These are phyloP conservation scores for Mythimna impura DNA, from an alignment of 2,888 invertebrate species.

Conservation along the genomic window DNA sequence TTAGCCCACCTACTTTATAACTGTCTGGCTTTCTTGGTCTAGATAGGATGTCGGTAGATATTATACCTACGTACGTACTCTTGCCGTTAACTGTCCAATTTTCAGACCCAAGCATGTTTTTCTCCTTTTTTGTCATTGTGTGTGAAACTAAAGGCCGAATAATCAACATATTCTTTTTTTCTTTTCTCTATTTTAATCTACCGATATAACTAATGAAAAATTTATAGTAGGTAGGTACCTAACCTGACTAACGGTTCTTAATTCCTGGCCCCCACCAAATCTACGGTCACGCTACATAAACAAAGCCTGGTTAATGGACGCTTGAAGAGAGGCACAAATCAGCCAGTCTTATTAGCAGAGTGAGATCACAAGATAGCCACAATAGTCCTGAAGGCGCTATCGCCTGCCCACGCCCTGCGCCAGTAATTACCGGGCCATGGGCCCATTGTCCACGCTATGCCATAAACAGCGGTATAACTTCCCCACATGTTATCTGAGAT, in stretches of 20 bases:
- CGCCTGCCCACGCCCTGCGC: conserved; percentile 56
- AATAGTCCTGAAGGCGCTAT: conserved; percentile 62
- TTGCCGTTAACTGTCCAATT: background rate
- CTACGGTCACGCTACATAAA: conserved; percentile 13
- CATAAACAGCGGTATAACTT: conserved; percentile 65
- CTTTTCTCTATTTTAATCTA: background rate
- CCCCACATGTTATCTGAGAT: conserved; percentile 60
- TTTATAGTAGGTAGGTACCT: background rate
- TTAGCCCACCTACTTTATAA: too few species aligned
- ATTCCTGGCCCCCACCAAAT: background rate
- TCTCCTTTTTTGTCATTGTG: too few species aligned
- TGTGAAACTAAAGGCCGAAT: background rate
- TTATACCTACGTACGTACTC: too few species aligned
- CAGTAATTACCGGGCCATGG: conserved; percentile 66
- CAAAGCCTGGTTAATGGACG: conserved; percentile 22
- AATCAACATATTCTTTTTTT: background rate
- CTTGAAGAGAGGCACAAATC: conserved; percentile 68
- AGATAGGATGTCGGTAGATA: too few species aligned
- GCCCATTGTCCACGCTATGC: conserved; percentile 70
- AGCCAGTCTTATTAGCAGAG: conserved; percentile 73
- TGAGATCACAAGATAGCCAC: conserved; percentile 77
- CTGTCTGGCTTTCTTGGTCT: too few species aligned
- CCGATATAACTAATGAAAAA: background rate
- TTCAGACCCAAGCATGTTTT: background rate
- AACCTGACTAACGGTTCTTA: too few species aligned